phyloP scores from a whole-genome alignment of 2,888 invertebrate genomes.

The Leucania comma region DNA sequence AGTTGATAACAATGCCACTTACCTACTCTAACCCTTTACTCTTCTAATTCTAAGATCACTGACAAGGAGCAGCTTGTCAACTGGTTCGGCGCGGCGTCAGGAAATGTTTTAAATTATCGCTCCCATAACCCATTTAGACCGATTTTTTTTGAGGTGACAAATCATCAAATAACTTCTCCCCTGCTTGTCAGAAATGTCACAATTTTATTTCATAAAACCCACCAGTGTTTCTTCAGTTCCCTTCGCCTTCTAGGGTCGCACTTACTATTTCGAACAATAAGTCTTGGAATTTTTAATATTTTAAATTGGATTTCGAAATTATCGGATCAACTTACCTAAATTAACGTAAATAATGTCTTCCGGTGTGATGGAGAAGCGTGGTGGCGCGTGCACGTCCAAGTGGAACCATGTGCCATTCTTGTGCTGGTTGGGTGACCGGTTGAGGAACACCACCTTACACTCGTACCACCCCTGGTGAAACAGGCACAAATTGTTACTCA shows the following conservation, averaged over 20 bases:
- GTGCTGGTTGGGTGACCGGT: conserved; percentile 97
- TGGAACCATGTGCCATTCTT: conserved; percentile 99
- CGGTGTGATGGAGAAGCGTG: conserved; percentile 98
- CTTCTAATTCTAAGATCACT: not conserved
- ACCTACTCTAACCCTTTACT: not conserved
- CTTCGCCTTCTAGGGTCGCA: no score
- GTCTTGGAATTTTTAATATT: not conserved
- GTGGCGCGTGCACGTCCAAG: conserved; percentile 99
- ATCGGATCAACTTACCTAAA: conserved; percentile 89
- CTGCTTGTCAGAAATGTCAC: no score
- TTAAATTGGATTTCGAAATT: not conserved
- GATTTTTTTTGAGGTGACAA: no score
- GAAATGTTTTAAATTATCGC: not conserved
- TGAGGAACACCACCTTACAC: conserved; percentile 98
- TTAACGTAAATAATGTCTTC: conserved; percentile 99
- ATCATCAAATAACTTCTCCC: no score
- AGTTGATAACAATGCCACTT: not conserved
- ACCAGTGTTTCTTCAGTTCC: no score
- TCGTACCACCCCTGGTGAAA: conserved; percentile 96
- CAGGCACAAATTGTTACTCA: conserved; percentile 6
- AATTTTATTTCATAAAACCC: no score
- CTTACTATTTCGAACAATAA: no score
- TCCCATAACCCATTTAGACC: not conserved
- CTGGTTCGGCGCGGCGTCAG: not conserved
- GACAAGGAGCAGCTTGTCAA: not conserved